These are phyloP conservation scores for Botia kubotai DNA, from an alignment of 2,797 vertebrate genomes.

Conservation along the genomic window DNA sequence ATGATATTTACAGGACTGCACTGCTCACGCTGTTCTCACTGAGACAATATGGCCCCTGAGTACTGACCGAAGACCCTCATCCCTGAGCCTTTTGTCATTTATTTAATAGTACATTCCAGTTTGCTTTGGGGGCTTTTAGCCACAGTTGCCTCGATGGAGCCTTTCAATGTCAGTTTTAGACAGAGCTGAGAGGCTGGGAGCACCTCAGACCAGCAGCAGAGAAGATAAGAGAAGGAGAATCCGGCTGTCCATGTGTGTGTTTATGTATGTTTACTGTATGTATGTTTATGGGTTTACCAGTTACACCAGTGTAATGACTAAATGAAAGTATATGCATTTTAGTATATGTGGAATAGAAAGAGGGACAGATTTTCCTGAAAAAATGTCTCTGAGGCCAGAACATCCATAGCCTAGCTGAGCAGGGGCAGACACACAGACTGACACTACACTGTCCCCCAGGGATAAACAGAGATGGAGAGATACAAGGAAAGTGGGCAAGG, in stretches of 20 bases:
- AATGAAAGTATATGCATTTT: background rate
- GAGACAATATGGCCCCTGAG: background rate
- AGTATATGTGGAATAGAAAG: background rate
- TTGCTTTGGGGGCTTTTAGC: slow-evolving; percentile 41
- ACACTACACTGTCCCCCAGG: slow-evolving; percentile 40
- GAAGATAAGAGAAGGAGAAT: slow-evolving; percentile 38
- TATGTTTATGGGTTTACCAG: background rate
- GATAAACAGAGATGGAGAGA: slow-evolving; percentile 40
- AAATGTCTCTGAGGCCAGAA: slow-evolving; percentile 7
- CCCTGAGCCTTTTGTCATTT: slow-evolving; percentile 50
- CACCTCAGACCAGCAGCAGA: slow-evolving; percentile 29
- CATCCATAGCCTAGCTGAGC: slow-evolving; percentile 18
- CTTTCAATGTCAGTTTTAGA: slow-evolving; percentile 38
- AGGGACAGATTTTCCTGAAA: background rate
- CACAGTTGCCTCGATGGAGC: slow-evolving; percentile 39
- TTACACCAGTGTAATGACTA: background rate
- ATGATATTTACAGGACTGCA: slow-evolving; percentile 12
- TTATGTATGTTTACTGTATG: background rate
- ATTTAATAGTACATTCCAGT: slow-evolving; percentile 39
- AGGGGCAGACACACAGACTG: slow-evolving; percentile 44
- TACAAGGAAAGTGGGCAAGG: slow-evolving; percentile 2
- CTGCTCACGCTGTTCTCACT: slow-evolving; percentile 10
- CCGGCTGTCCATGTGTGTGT: background rate
- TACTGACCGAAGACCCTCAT: slow-evolving; percentile 20
- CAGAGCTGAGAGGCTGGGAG: slow-evolving; percentile 55